phyloP scores from a whole-genome alignment of 2,113 vertebrate species.

The Ictalurus punctatus region DNA sequence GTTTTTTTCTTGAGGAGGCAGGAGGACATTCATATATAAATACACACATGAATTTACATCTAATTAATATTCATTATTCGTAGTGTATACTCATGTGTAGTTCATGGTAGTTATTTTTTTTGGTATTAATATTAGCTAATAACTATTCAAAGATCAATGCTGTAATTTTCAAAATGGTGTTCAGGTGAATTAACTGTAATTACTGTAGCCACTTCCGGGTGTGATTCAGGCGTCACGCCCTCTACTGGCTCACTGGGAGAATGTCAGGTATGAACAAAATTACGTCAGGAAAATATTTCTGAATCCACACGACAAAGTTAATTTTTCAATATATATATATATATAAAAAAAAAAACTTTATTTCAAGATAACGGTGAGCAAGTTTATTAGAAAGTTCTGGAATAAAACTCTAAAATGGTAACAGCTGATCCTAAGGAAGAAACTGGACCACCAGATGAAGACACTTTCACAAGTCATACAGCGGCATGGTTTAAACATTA shows the following conservation, averaged over 20 bases:
- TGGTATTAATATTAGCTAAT: background rate
- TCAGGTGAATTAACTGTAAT: background rate
- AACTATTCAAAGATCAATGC: background rate
- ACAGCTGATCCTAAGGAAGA: slow-evolving; percentile 41
- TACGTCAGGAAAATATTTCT: background rate
- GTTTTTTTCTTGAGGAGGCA: too few species aligned
- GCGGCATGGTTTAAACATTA: background rate
- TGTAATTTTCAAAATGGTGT: background rate
- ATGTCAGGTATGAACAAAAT: too few species aligned
- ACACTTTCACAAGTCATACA: background rate
- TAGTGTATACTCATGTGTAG: too few species aligned
- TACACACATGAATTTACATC: too few species aligned
- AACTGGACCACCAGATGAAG: background rate
- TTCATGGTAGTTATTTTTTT: background rate
- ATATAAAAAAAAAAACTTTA: slow-evolving; percentile 53
- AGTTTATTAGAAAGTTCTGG: slow-evolving; percentile 66
- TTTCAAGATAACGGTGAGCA: slow-evolving; percentile 66
- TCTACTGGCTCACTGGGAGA: background rate
- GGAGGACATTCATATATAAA: too few species aligned
- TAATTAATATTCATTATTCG: too few species aligned
- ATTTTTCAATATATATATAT: slow-evolving; percentile 40
- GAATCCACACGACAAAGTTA: background rate
- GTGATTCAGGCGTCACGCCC: background rate
- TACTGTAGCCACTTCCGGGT: background rate
- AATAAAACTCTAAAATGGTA: slow-evolving; percentile 65